Evolutionary conservation across 2,797 vertebrate genomes (phyloP).

Genomic region (Sebastes melanostomus): DNA sequence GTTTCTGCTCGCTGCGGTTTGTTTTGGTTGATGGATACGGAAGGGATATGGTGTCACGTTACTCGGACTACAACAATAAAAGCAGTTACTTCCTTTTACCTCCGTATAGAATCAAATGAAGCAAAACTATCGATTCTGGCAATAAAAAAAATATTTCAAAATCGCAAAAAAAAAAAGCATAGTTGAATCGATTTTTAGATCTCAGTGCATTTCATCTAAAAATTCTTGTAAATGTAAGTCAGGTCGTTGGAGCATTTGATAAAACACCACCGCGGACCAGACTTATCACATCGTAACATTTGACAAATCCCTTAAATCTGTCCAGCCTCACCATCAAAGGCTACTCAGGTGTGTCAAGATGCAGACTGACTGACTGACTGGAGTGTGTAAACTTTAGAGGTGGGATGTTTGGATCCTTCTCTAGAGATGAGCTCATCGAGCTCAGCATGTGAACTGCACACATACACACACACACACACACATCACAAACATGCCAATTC

Average conservation of each 20-base stretch:
- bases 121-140: too few species aligned
- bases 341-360: background rate
- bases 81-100: too few species aligned
- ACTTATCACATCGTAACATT: constrained; percentile 10
- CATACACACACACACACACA: background rate
- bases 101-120: too few species aligned
- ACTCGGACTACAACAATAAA: too few species aligned
- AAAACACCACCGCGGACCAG: background rate
- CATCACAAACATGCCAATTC: constrained; percentile 22
- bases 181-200: too few species aligned
- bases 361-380: background rate
- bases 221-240: background rate
- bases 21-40: too few species aligned
- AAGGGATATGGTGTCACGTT: too few species aligned
- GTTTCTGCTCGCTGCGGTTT: too few species aligned
- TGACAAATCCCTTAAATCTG: constrained; percentile 7
- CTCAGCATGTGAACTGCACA: constrained; percentile 10
- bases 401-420: constrained; percentile 30
- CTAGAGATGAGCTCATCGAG: constrained; percentile 54
- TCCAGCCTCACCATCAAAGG: background rate
- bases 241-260: background rate
- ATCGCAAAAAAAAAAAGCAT: too few species aligned
- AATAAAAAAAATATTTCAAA: too few species aligned
- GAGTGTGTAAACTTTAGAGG: constrained; percentile 15
- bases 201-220: background rate